phyloP scores from a whole-genome alignment of 2,113 vertebrate species.

The Pleuronectes platessa region DNA sequence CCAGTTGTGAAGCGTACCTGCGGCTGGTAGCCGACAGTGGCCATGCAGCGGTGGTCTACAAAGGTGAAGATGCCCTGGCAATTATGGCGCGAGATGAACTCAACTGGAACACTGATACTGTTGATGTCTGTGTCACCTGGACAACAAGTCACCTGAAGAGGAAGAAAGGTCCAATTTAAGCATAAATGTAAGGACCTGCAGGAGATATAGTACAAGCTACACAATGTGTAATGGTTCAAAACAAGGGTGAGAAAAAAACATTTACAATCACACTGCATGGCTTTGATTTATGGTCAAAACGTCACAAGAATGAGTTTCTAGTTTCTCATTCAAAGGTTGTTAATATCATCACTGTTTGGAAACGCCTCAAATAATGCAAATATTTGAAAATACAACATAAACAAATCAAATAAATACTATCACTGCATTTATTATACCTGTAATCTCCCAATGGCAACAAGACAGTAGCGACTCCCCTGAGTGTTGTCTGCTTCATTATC shows the following conservation, averaged over 20 bases:
- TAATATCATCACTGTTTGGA: background rate
- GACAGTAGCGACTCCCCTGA: constrained; percentile 94
- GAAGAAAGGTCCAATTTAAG: background rate
- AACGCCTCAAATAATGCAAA: background rate
- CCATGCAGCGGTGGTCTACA: constrained; percentile 93
- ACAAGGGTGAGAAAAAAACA: no score
- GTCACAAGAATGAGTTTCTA: background rate
- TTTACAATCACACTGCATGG: background rate
- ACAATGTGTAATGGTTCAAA: background rate
- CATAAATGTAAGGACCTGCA: no score
- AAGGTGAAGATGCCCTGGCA: constrained; percentile 93
- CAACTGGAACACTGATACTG: constrained; percentile 89
- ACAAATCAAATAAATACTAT: background rate
- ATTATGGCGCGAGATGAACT: constrained; percentile 97
- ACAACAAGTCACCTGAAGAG: constrained; percentile 90
- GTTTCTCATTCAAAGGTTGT: background rate
- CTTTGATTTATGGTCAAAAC: background rate
- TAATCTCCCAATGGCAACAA: constrained; percentile 96
- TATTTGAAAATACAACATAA: background rate
- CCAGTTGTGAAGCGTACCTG: constrained; percentile 82
- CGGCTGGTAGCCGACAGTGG: constrained; percentile 93
- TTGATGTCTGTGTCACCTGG: constrained; percentile 89
- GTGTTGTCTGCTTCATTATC: constrained; percentile 91
- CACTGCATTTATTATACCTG: constrained; percentile 80
- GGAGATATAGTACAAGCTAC: no score